Evolutionary conservation across 2,888 invertebrate genomes (phyloP), one percentile per base, ranked within the genome.

Genomic region (Drosophila paramelanica): DNA sequence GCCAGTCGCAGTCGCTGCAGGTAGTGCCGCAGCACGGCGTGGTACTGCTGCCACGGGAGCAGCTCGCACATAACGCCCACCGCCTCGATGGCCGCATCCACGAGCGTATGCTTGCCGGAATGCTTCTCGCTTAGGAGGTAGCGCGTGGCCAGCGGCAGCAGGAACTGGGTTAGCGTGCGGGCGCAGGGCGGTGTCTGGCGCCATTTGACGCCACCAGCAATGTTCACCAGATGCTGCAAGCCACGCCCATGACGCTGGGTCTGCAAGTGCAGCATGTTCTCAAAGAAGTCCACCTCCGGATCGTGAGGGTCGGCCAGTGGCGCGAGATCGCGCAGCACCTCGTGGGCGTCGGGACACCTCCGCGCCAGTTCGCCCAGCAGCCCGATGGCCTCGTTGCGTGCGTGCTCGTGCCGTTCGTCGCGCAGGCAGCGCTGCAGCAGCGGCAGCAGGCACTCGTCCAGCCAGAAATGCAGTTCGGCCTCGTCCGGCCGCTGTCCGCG

Each of bases 271-370:
- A 95, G 95, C 88, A 98, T 95, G 90, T 98, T 99, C 88, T 97
- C 97, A 90, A 98, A 99, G 94, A 99, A 98, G 92, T 99, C 98
- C 0, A 96, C 95, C 91, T 99, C 98, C 8, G 94, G 91, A 90
- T 99, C 98, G 94, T 84, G 77, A 2, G 67, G 60, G 87, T 96
- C 95, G 0, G 95, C 93, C 36, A 96, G 92, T 38, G 93, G 92
- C n/a, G 94, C 93, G 59, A 97, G 92, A 92, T 97, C 97, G 17
- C 94, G 93, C 1, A 97, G 92, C 0, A 97, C 94, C 2, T 95
- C 94, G 91, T 97, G 96, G 0, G 94, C 93, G 0, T 94, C 94
- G 0, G 95, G 93, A 89, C 96, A 96, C 90, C 96, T 95, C 76
- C 96, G 94, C 0, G 95, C 94, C 90, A 98, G 93, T 82, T 95